Evolutionary conservation across 2,888 invertebrate species (phyloP), one percentile per base, ranked within the genome.

Genomic region (Pegoplata infirma): DNA sequence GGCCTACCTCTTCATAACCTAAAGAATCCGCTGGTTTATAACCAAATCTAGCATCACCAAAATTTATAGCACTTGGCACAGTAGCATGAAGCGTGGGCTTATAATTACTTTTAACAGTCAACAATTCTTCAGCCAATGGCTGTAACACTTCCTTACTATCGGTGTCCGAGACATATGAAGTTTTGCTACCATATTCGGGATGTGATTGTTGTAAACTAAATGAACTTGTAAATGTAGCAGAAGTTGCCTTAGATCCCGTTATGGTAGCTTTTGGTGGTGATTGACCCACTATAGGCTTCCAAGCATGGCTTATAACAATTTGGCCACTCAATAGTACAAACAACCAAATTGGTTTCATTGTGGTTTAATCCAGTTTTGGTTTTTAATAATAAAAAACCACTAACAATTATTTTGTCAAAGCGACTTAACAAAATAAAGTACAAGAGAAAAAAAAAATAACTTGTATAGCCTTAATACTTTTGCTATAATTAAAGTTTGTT

Each of bases 201-300:
- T 89, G 89, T 44, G 87, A 87, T 75, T 89, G 89, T 49, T 87
- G 86, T 3, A 89, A 69, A 69, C 85, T 88, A 69, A 84, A 87
- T 3, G 82, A 75, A 49, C 85, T 85, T 4, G 84, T 84, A 72
- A 75, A 72, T 47, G 75, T 10, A 17, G 61, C 23, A 12, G 79
- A 74, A 2, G 78, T 67, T 61, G 78, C 74, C 59, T 75, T 75
- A 5, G 78, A 59, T n/a, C 78, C 73, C 5, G 61, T 63, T 61
- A 74, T 55, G 14, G 82, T 76, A 7, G 77, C 69, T 16, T 51
- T 51, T 14, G 17, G n/a, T n/a, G n/a, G n/a, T n/a, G n/a, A n/a
- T 21, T 80, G 72, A 12, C 84, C 84, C 28, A 83, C 73, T 61
- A 87, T 85, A 19, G 87, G 87, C 68, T 87, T 87, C 87, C 87